Evolutionary conservation across 2,113 vertebrate species (phyloP).

Genomic region (Procapra przewalskii): DNA sequence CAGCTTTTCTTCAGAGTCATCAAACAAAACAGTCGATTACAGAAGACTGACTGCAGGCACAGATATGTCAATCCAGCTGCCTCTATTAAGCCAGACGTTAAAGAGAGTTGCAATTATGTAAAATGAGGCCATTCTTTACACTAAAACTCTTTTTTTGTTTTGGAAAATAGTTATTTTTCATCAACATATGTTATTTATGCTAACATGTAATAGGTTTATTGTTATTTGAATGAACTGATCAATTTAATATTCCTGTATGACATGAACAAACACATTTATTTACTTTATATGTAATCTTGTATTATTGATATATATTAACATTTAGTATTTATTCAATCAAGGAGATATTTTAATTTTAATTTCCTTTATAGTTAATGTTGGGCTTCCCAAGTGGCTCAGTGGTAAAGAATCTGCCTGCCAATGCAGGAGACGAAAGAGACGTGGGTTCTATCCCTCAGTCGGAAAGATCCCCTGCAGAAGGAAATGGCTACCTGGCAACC

Average conservation of each 20-base stretch:
- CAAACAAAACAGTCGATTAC: not conserved
- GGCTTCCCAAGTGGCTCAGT: not conserved
- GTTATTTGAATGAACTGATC: not conserved
- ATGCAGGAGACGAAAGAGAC: not conserved
- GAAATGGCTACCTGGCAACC: not conserved
- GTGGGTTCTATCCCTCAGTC: not conserved
- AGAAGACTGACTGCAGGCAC: not conserved
- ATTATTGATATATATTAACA: not conserved
- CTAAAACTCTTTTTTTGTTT: not conserved
- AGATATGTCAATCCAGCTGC: not conserved
- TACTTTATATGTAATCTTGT: not conserved
- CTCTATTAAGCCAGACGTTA: not conserved
- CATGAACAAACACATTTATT: not conserved
- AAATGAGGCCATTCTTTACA: not conserved
- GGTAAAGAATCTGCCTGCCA: not conserved
- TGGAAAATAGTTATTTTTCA: slow-evolving; percentile 7
- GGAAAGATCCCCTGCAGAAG: not conserved
- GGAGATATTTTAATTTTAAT: slow-evolving; percentile 9
- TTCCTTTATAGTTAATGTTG: not conserved
- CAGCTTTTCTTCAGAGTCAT: not conserved
- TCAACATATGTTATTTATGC: not conserved
- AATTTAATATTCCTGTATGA: not conserved
- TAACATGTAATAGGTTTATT: not conserved
- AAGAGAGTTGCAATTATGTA: not conserved
- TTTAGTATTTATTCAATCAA: not conserved